Base-by-base conservation (phyloP, 2,113 vertebrate genomes). In the Xenotilapia leptura region DNA sequence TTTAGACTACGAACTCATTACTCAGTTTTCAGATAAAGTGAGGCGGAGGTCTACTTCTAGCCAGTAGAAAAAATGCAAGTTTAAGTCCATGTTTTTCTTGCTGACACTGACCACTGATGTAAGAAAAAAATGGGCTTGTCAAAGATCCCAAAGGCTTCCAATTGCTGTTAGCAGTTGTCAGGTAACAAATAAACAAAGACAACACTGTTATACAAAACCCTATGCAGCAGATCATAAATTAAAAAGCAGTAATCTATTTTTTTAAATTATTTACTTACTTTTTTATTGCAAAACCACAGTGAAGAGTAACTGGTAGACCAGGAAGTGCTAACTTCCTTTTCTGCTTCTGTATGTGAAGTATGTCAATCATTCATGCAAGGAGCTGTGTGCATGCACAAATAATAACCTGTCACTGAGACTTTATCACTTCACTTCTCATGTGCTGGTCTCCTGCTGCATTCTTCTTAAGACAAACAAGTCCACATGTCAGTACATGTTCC, bases 401-500 rank as follows among this genome's bases (percentile, higher is more conserved):
- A 49, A 56, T 36, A 38, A 85, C 21, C 60, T 75, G 11, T 21
- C 12, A 26, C 9, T 2, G 4, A 65, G 21, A 11, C 21, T 60
- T 26, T 36, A 21, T 31, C 13, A 47, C 70, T 45, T 31, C 13
- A 54, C 51, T 21, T 83, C 70, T 2, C 10, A 17, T 10, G 7
- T 68, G 9, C 73, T 51, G 45, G 26, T 83, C 60, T 73, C 9
- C 15, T 13, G 6, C 42, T n/a, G 9, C 17, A 82, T 80, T 85
- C 80, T 55, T 47, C 23, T 23, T 68, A 13, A 45, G 13, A 40
- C 36, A 79, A 80, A 90, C 11, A 33, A 19, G 13, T 82, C n/a
- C n/a, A 68, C 62, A 5, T 86, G 82, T n/a, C 60, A 14, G 28
- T 77, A 33, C 79, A 51, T 86, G 80, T 82, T 82, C 33, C 26